These are phyloP conservation scores for Synergus itoensis DNA, from an alignment of 2,888 invertebrate species.

Conservation along the genomic window DNA sequence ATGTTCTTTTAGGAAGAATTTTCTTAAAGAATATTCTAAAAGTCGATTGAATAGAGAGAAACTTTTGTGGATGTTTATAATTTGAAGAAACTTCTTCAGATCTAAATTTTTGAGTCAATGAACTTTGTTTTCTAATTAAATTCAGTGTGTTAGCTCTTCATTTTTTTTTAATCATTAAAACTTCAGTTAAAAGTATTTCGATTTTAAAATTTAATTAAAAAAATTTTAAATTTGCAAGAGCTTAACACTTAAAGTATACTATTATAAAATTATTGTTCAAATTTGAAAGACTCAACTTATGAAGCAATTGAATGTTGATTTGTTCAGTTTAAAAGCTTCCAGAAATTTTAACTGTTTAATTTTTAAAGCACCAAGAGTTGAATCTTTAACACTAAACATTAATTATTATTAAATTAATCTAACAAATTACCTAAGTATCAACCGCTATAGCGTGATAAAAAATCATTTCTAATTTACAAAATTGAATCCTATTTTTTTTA, in stretches of 20 bases:
- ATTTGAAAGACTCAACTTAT: not conserved
- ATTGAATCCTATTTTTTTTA: not conserved
- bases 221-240: not conserved
- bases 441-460: not conserved
- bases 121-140: not conserved
- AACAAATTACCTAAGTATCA: not conserved
- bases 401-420: slow-evolving; percentile 3
- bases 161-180: not conserved
- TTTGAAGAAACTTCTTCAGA: not conserved
- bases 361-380: not conserved
- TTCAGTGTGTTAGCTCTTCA: not conserved
- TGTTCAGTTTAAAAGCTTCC: not conserved
- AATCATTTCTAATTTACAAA: not conserved
- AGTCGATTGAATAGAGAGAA: not conserved
- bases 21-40: slow-evolving; percentile 6
- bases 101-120: not conserved
- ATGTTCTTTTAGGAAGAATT: slow-evolving; percentile 30
- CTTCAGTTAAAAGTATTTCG: not conserved
- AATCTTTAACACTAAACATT: not conserved
- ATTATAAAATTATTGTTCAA: not conserved
- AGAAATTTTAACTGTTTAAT: not conserved
- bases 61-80: not conserved
- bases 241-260: not conserved
- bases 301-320: not conserved
- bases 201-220: not conserved